Percentiles rank a stretch among this genome's conserved stretches.
Conservation (phyloP, 1,140 invertebrate species). For the Mya arenaria region DNA sequence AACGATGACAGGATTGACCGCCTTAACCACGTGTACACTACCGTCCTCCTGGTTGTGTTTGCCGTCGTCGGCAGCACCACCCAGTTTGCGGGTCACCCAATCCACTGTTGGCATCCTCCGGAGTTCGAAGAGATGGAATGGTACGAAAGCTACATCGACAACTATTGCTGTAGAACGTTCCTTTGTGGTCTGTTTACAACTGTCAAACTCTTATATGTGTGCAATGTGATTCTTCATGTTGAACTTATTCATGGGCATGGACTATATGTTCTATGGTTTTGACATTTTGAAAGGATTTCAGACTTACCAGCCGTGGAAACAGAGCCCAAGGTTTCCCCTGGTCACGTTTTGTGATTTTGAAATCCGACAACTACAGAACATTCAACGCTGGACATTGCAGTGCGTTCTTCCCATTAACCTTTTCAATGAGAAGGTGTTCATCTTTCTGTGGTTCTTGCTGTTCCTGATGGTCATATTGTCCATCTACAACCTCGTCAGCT, state of each 20-base stretch:
- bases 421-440: constrained; percentile 83
- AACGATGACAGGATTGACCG: constrained; percentile 65
- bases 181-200: constrained; percentile 81
- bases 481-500: constrained; percentile 60
- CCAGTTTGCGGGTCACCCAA: constrained; percentile 76
- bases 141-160: constrained; percentile 86
- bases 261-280: constrained; percentile 78
- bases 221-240: constrained; percentile 75
- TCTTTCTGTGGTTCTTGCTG: constrained; percentile 83
- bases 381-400: constrained; percentile 78
- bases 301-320: constrained; percentile 78
- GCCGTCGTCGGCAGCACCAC: constrained; percentile 64
- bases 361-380: constrained; percentile 80
- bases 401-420: constrained; percentile 83
- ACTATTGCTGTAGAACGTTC: constrained; percentile 90
- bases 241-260: constrained; percentile 71
- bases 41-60: constrained; percentile 61
- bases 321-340: constrained; percentile 80
- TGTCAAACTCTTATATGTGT: constrained; percentile 72
- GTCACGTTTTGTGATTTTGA: constrained; percentile 83
- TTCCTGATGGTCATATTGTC: constrained; percentile 78
- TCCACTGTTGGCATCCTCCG: constrained; percentile 77
- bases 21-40: constrained; percentile 63
- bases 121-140: constrained; percentile 60
- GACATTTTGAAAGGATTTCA: constrained; percentile 79